Evolutionary conservation across 2,797 vertebrate species (phyloP), one percentile per base, ranked within the genome.

Genomic region (Microctenopoma stevenorrisi): DNA sequence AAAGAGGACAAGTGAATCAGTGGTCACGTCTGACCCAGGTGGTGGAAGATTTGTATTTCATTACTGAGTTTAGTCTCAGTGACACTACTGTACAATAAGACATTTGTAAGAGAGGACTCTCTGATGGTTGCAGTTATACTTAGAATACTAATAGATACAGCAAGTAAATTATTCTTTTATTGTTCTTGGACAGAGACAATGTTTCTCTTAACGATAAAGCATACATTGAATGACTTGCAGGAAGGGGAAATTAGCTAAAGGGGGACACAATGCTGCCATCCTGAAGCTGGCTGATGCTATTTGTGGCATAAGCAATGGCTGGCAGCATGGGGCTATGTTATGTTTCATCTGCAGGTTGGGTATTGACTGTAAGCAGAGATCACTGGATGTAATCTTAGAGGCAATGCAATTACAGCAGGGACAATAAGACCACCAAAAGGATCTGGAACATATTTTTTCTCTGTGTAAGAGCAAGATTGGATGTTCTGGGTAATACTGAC

Each of bases 301-400:
- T 90, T 90, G 81, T 82, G 85, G 86, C 78, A 46, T 52, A 66
- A 81, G 69, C 78, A 77, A 76, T 86, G 75, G 78, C 75, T 83
- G 87, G 70, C 77, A 84, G 78, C 57, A 73, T 28, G 37, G 71
- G 74, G 79, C 44, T 73, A 85, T 86, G 88, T 76, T 79, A 88
- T 83, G 84, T 83, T 88, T 91, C 77, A 88, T 83, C 83, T 88
- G 76, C 72, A 82, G 83, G 82, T 91, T 85, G 89, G 75, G 67
- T 87, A 90, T 88, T 81, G 84, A 89, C 84, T 85, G 86, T 87
- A 88, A 92, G 80, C 67, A 86, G 89, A 93, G 86, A 90, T 68
- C 77, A 83, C 83, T 80, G 72, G 69, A 69, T 88, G 88, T 78
- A 92, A 91, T 87, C 81, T 85, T 80, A 85, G 88, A 89, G 67